Conservation (phyloP, 2,113 vertebrate genomes). For the Pollimyrus isidori region DNA sequence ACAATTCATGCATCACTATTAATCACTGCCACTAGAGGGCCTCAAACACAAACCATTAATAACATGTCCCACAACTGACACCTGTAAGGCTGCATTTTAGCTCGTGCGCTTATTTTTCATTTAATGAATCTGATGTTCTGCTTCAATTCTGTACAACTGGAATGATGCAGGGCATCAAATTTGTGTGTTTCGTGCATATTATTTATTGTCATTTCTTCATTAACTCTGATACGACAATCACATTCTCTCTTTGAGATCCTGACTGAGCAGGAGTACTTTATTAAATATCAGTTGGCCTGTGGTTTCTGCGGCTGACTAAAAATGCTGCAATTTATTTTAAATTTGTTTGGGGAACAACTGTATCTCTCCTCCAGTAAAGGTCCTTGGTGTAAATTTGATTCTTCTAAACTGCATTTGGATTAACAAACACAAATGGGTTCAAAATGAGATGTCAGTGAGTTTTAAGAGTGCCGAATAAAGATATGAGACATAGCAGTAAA, state of each 20-base stretch:
- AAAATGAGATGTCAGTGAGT: not conserved
- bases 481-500: not conserved
- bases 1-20: not conserved
- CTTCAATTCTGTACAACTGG: not conserved
- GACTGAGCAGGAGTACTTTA: not conserved
- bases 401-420: not conserved
- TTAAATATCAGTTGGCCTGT: not conserved
- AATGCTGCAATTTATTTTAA: not conserved
- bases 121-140: not conserved
- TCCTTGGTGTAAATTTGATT: not conserved
- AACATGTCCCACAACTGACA: not conserved
- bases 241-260: not conserved
- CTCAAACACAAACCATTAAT: conserved; percentile 3
- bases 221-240: not conserved
- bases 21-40: conserved; percentile 23
- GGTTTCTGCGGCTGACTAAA: not conserved
- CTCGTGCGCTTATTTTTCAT: not conserved
- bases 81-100: not conserved
- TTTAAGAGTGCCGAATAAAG: not conserved
- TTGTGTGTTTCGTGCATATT: not conserved
- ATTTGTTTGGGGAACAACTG: not conserved
- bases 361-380: not conserved
- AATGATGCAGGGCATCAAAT: not conserved
- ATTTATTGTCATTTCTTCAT: not conserved
- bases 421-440: not conserved